These are phyloP conservation scores for Knipowitschia caucasica DNA, from an alignment of 2,797 vertebrate species.

Conservation along the genomic window DNA sequence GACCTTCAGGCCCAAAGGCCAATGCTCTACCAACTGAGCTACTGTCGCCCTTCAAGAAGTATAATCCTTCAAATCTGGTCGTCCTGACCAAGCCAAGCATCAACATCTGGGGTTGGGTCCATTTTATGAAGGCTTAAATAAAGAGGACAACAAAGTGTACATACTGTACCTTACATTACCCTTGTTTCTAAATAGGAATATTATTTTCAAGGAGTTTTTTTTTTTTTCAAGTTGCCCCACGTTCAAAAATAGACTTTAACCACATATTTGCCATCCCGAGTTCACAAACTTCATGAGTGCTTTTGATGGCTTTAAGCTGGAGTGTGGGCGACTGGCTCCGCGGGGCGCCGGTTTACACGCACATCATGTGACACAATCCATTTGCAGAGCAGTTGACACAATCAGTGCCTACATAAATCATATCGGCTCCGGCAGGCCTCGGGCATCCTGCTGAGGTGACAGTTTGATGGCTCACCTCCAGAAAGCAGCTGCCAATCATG, in stretches of 20 bases:
- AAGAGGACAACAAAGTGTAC: too few relatives aligned
- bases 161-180: too few relatives aligned
- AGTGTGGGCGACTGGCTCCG: slow-evolving; percentile 20
- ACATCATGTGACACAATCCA: slow-evolving; percentile 61
- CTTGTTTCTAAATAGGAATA: background rate
- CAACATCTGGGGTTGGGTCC: too few relatives aligned
- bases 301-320: background rate
- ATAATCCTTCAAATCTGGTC: too few relatives aligned
- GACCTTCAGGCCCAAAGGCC: too few relatives aligned
- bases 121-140: too few relatives aligned
- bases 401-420: slow-evolving; percentile 71
- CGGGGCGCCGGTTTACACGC: slow-evolving; percentile 52
- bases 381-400: slow-evolving; percentile 67
- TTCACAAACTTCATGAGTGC: slow-evolving; percentile 22
- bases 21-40: too few relatives aligned
- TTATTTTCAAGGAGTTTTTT: background rate
- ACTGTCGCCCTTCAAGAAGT: too few relatives aligned
- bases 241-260: background rate
- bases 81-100: too few relatives aligned
- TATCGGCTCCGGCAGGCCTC: slow-evolving; percentile 58
- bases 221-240: background rate
- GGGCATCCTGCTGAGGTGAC: slow-evolving; percentile 55
- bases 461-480: slow-evolving; percentile 62
- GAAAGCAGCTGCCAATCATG: slow-evolving; percentile 64
- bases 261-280: background rate